phyloP scores from a whole-genome alignment of 2,797 vertebrate species.

The Adrianichthys oophorus region DNA sequence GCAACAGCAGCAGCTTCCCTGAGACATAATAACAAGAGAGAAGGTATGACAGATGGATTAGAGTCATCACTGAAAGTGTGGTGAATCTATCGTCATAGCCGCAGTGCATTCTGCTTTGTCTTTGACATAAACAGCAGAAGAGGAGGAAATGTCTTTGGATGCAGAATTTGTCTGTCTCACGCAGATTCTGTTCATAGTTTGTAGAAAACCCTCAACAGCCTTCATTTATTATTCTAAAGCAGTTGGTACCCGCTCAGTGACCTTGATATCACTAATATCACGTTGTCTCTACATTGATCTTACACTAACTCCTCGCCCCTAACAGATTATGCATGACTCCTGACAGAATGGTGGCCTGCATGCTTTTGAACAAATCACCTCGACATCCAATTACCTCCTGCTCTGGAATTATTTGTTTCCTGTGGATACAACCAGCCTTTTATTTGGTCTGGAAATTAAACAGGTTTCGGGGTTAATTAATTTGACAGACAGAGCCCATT shows the following conservation, averaged over 20 bases:
- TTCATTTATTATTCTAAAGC: constrained; percentile 65
- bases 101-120: constrained; percentile 64
- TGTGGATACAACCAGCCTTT: constrained; percentile 56
- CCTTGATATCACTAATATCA: constrained; percentile 72
- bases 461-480: constrained; percentile 76
- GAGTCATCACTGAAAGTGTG: constrained; percentile 63
- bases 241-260: constrained; percentile 69
- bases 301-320: constrained; percentile 69
- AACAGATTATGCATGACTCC: constrained; percentile 64
- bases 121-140: constrained; percentile 57
- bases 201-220: constrained; percentile 40
- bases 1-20: constrained; percentile 54
- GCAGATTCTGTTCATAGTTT: constrained; percentile 32
- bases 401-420: constrained; percentile 63
- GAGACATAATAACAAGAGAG: constrained; percentile 69
- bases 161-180: constrained; percentile 26
- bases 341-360: constrained; percentile 50
- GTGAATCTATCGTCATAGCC: constrained; percentile 58
- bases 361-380: constrained; percentile 71
- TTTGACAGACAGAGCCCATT: constrained; percentile 76
- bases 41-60: constrained; percentile 76
- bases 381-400: constrained; percentile 75
- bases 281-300: constrained; percentile 66
- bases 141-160: constrained; percentile 51
- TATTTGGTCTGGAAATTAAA: constrained; percentile 68